phyloP scores from a whole-genome alignment of 2,797 vertebrate genomes.

The Menidia menidia region DNA sequence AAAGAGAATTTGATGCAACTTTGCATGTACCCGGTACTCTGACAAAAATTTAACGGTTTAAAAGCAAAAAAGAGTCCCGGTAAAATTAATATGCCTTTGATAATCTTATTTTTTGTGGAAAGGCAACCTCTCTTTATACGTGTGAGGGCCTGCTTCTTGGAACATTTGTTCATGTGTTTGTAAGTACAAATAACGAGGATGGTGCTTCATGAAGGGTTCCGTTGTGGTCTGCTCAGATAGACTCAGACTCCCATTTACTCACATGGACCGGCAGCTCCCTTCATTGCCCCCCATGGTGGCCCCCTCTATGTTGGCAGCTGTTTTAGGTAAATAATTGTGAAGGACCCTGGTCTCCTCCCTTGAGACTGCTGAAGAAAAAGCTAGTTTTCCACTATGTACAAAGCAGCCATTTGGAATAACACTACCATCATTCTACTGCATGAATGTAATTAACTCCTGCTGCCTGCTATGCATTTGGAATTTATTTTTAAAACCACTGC shows the following conservation, averaged over 20 bases:
- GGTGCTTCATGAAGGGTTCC: constrained; percentile 71
- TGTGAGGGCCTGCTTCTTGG: constrained; percentile 20
- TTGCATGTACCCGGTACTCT: constrained; percentile 53
- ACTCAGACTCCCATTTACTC: constrained; percentile 69
- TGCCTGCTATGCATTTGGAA: constrained; percentile 63
- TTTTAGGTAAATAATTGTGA: constrained; percentile 66
- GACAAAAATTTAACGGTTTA: constrained; percentile 37
- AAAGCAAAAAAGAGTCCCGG: constrained; percentile 20
- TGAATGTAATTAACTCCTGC: constrained; percentile 69
- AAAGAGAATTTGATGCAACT: constrained; percentile 49
- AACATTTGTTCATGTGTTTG: constrained; percentile 41
- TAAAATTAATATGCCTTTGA: constrained; percentile 44
- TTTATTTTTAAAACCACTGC: constrained; percentile 69
- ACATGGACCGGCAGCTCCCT: constrained; percentile 58
- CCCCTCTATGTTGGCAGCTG: constrained; percentile 44
- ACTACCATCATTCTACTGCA: constrained; percentile 77
- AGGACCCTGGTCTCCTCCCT: constrained; percentile 74
- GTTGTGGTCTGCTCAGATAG: constrained; percentile 76
- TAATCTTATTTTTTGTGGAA: constrained; percentile 29
- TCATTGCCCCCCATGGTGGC: constrained; percentile 50
- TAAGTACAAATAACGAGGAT: constrained; percentile 57
- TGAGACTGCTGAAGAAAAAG: constrained; percentile 75
- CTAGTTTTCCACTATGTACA: constrained; percentile 80
- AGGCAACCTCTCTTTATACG: constrained; percentile 21
- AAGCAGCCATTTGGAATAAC: constrained; percentile 83